A percentile compares a stretch with the other conserved stretches of the same genome.
These are phyloP conservation scores for Pavo muticus DNA, from an alignment of 2,113 vertebrate genomes.

Conservation along the genomic window DNA sequence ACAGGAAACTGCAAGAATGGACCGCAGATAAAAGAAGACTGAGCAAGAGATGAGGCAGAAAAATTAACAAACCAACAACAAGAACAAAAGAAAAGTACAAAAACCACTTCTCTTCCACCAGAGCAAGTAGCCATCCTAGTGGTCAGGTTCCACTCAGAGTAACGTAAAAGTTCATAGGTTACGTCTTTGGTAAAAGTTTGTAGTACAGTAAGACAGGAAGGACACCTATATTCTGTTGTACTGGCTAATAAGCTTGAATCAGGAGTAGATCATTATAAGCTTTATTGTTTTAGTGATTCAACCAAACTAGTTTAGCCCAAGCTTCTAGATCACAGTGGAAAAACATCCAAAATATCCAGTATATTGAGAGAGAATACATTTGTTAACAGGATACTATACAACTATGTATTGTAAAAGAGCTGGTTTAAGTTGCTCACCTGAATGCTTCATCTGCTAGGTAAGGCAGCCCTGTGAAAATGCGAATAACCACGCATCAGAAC, in stretches of 20 bases:
- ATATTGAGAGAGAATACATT: background rate
- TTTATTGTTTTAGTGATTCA: background rate
- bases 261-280: background rate
- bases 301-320: background rate
- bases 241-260: background rate
- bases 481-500: background rate
- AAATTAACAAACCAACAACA: background rate
- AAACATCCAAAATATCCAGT: background rate
- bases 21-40: background rate
- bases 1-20: slow-evolving; percentile 58
- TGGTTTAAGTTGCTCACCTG: background rate
- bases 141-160: background rate
- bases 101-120: background rate
- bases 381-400: background rate
- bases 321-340: background rate
- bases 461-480: background rate
- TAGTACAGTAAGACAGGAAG: background rate
- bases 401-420: background rate
- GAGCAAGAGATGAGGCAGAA: background rate
- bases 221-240: background rate
- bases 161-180: background rate
- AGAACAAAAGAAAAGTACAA: background rate
- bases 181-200: background rate
- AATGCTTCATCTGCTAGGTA: background rate
- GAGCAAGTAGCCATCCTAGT: background rate